Base-by-base conservation (phyloP, 2,888 invertebrate species). In the Rambutsinella grinnellia region DNA sequence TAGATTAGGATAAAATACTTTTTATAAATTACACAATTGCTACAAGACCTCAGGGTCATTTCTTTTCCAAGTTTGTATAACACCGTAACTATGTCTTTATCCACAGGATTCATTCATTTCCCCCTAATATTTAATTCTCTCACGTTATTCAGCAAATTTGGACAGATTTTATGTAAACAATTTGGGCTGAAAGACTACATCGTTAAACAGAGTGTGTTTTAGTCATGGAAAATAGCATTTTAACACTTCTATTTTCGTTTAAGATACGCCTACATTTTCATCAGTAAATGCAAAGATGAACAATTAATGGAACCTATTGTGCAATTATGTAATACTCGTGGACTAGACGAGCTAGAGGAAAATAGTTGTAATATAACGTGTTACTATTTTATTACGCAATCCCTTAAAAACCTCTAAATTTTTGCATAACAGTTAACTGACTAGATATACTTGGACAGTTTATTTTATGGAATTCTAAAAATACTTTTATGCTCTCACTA, bases 31-130 rank as follows among this genome's bases (percentile, higher is more conserved):
- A 72, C 58, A 65, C 17, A 26, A 70, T 46, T 47, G 63, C 57
- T 63, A 60, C 54, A 51, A 60, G 54, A 51, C 61, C 53, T 74
- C 74, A 74, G 66, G 74, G 74, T 74, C 74, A 60, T 17, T 28
- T 57, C n/a, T n/a, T n/a, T n/a, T n/a, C n/a, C n/a, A n/a, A n/a
- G 36, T 36, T 36, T 36, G 36, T 13, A 66, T 47, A 3, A 24
- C n/a, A 23, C n/a, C 3, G 61, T n/a, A n/a, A n/a, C 47, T 61
- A 21, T 60, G 15, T 51, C 23, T 23, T 28, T 21, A 28, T 8
- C 21, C 49, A 53, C 21, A 17, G n/a, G n/a, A 27, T 56, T 56
- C 56, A 56, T 27, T 56, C 56, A 56, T n/a, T 56, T 56, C n/a
- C 26, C 26, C 13, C 5, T 26, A 56, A 1, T 53, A 13, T 53